Evolutionary conservation across 2,797 vertebrate genomes (phyloP).

Genomic region (Acomys russatus): DNA sequence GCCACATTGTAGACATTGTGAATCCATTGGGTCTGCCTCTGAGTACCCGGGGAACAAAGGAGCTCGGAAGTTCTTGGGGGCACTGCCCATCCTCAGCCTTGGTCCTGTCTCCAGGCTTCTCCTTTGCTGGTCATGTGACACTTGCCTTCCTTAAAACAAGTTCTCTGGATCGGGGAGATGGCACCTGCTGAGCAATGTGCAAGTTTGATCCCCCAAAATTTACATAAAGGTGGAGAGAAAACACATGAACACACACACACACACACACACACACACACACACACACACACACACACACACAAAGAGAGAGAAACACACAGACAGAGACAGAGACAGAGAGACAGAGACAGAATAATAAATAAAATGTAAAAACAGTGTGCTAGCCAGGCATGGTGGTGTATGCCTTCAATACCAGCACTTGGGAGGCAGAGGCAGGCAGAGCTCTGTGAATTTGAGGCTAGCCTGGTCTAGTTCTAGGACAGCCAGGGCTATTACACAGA

Average conservation of each 20-base stretch:
- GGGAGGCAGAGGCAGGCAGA: no score
- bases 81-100: not conserved
- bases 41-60: not conserved
- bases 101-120: not conserved
- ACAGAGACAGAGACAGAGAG: not conserved
- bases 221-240: not conserved
- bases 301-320: not conserved
- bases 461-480: no score
- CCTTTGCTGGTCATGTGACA: not conserved
- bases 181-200: not conserved
- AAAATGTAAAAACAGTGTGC: not conserved
- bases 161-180: not conserved
- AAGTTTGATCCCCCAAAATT: not conserved
- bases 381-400: no score
- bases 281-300: no score
- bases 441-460: no score
- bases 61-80: not conserved
- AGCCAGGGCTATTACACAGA: no score
- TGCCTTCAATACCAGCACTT: no score
- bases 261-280: no score
- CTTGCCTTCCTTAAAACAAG: not conserved
- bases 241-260: not conserved
- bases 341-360: not conserved
- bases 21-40: not conserved
- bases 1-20: rapidly evolving